Conservation (phyloP, 2,113 vertebrate species). For the Heloderma charlesbogerti region DNA sequence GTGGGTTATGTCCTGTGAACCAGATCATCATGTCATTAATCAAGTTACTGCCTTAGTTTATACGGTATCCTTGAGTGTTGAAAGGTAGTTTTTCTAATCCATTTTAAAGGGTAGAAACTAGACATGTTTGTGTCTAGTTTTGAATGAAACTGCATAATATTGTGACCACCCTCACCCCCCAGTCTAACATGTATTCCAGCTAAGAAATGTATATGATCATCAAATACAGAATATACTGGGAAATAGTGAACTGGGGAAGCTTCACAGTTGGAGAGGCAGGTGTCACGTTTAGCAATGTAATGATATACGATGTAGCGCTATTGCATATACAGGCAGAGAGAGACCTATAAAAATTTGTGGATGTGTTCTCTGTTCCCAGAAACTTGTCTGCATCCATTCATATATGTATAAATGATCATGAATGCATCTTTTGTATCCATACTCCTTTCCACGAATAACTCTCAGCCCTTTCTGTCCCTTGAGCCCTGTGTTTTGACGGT, state of each 20-base stretch:
- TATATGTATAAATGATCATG: neutral
- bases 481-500: neutral
- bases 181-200: neutral
- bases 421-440: neutral
- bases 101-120: neutral
- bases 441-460: no score
- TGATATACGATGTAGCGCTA: rapidly evolving
- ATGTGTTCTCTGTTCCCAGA: neutral
- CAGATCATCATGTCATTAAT: neutral
- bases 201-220: neutral
- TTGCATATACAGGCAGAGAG: neutral
- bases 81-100: neutral
- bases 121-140: neutral
- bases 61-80: neutral
- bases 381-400: neutral
- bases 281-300: rapidly evolving
- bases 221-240: neutral
- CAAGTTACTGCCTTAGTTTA: neutral
- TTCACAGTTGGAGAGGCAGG: neutral
- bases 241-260: neutral
- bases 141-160: neutral
- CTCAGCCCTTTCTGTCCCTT: neutral
- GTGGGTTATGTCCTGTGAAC: no score
- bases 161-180: neutral
- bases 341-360: neutral